Percentiles rank a stretch among this genome's conserved stretches.
Conservation (phyloP, 2,888 invertebrate species). For the Ceriagrion tenellum region DNA sequence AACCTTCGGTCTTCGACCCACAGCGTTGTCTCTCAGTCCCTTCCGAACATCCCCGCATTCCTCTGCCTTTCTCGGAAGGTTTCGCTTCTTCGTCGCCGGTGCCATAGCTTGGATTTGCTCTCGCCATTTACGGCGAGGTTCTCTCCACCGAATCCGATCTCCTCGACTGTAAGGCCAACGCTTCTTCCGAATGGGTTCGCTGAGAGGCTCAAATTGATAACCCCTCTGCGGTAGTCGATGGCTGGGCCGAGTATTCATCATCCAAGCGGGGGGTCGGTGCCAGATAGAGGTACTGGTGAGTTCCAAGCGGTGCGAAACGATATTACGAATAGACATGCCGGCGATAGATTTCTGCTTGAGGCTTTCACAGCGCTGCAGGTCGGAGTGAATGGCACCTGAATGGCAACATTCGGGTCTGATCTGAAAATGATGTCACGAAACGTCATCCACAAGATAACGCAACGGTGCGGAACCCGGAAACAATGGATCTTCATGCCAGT, state of each 20-base stretch:
- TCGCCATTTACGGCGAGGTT: neutral
- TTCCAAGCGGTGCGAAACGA: no score
- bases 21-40: neutral
- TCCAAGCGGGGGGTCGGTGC: neutral
- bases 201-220: neutral
- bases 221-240: neutral
- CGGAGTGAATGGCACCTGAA: no score
- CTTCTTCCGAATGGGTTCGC: neutral
- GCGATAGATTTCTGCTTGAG: no score
- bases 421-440: no score
- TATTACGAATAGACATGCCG: no score
- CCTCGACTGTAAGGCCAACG: neutral
- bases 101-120: neutral
- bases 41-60: neutral
- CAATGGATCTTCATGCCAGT: no score
- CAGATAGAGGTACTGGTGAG: neutral
- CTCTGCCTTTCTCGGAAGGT: neutral
- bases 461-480: no score
- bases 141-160: neutral
- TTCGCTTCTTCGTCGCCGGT: neutral
- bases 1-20: neutral
- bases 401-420: no score
- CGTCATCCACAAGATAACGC: no score
- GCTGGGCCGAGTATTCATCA: neutral
- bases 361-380: no score